phyloP scores from a whole-genome alignment of 2,797 vertebrate species.

The Silurus lanzhouensis region DNA sequence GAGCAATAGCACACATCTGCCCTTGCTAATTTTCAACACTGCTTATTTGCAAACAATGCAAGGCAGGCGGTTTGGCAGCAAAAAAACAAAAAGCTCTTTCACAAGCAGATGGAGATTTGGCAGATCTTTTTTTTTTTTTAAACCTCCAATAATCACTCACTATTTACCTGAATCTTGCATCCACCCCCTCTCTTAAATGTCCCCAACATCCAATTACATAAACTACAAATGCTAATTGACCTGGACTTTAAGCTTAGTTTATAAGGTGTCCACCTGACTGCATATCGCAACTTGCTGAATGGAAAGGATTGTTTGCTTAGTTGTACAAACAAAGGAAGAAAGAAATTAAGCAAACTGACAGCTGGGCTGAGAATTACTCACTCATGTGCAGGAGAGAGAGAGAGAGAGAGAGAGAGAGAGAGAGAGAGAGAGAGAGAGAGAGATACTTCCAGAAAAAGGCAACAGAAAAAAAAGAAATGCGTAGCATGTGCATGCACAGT shows the following conservation, averaged over 20 bases:
- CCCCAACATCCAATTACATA: background rate
- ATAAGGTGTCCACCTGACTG: slow-evolving; percentile 27
- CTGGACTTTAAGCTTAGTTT: background rate
- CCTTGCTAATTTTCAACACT: slow-evolving; percentile 63
- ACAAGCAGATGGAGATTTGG: background rate
- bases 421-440: background rate
- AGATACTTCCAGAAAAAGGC: background rate
- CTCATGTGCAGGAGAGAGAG: background rate
- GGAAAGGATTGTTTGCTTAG: slow-evolving; percentile 53
- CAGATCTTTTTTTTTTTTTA: background rate
- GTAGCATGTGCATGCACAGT: background rate
- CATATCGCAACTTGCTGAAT: slow-evolving; percentile 39
- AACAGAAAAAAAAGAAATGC: background rate
- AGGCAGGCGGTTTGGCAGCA: slow-evolving; percentile 54
- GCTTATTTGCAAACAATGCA: slow-evolving; percentile 69
- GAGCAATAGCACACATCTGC: slow-evolving; percentile 35
- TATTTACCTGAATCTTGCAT: background rate
- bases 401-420: background rate
- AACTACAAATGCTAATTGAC: background rate
- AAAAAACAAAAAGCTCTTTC: slow-evolving; percentile 35
- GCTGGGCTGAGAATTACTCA: slow-evolving; percentile 38
- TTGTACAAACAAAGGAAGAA: slow-evolving; percentile 47
- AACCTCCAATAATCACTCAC: background rate
- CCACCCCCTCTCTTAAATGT: background rate
- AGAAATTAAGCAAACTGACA: slow-evolving; percentile 48